These are phyloP conservation scores for Tyrannus savana DNA, from an alignment of 2,113 vertebrate genomes.

Conservation along the genomic window DNA sequence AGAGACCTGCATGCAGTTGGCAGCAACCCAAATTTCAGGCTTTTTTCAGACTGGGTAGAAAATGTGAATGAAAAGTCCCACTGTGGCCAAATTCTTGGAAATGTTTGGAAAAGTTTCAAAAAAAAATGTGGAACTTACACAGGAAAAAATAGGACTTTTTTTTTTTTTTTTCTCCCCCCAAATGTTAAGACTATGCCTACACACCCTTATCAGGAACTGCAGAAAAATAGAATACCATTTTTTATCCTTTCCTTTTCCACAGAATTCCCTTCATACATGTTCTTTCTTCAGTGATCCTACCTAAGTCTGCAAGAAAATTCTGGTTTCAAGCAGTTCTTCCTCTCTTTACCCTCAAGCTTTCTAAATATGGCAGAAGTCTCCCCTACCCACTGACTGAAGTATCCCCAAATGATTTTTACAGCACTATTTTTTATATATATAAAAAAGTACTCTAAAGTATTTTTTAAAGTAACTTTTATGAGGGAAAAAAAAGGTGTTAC, in stretches of 20 bases:
- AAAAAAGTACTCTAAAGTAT: background rate
- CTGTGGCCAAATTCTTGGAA: fast-evolving
- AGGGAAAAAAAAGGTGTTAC: background rate
- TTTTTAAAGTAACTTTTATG: background rate
- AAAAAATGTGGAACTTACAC: background rate
- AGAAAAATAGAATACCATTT: fast-evolving
- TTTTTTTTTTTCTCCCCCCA: background rate
- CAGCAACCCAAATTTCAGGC: background rate
- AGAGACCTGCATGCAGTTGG: background rate
- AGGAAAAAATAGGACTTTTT: fast-evolving
- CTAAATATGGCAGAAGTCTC: background rate
- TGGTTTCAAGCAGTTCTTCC: background rate
- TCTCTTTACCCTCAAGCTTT: background rate
- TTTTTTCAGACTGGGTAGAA: background rate
- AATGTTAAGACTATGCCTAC: background rate
- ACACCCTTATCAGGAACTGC: background rate
- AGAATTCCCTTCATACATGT: background rate
- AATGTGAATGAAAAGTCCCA: background rate
- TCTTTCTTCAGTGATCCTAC: background rate
- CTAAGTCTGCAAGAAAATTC: background rate
- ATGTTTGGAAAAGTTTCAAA: background rate
- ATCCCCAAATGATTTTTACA: background rate
- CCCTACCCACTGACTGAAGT: background rate
- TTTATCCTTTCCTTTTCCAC: background rate
- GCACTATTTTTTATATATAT: background rate